These are phyloP conservation scores for Vombatus ursinus DNA, from an alignment of 2,113 vertebrate species.

Conservation along the genomic window DNA sequence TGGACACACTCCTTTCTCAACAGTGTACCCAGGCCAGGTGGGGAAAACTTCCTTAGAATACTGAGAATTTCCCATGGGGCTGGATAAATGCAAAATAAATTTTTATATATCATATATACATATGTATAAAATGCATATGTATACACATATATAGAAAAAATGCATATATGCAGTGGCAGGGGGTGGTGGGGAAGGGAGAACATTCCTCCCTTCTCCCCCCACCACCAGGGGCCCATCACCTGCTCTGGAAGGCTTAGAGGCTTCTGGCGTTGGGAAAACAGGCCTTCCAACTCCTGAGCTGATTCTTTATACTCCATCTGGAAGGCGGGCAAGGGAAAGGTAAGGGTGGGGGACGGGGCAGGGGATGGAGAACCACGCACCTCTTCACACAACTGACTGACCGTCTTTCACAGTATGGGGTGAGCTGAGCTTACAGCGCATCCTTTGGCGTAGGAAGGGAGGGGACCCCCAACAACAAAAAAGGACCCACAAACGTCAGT, in stretches of 20 bases:
- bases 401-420: background rate
- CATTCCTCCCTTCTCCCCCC: background rate
- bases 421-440: background rate
- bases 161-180: background rate
- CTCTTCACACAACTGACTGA: conserved; percentile 55
- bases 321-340: background rate
- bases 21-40: background rate
- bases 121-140: background rate
- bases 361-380: background rate
- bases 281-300: conserved; percentile 20
- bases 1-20: background rate
- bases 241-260: conserved; percentile 40
- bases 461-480: background rate
- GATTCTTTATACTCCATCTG: background rate
- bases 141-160: background rate
- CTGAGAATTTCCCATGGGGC: background rate
- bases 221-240: background rate
- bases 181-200: background rate
- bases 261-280: background rate
- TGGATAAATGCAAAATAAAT: background rate
- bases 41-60: background rate
- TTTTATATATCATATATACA: background rate
- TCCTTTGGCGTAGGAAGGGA: background rate
- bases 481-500: background rate
- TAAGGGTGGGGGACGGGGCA: background rate